A percentile compares a stretch with the other conserved stretches of the same genome.
Evolutionary conservation across 2,113 vertebrate genomes (phyloP).

Genomic region (Tenrec ecaudatus): DNA sequence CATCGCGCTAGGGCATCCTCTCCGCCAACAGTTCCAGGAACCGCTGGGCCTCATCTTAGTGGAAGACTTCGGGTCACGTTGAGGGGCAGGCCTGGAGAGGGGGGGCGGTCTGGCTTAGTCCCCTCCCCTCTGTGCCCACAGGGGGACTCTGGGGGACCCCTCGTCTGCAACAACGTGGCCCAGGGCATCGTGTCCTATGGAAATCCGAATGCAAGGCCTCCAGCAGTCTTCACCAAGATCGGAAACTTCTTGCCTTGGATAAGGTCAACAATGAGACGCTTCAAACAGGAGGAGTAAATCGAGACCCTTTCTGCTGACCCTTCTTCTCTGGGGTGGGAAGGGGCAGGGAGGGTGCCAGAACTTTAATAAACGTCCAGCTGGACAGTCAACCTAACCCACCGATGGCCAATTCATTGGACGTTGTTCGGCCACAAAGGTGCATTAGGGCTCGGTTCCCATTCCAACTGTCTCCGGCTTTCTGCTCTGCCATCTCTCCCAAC

Average conservation of each 20-base stretch:
- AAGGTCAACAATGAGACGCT: constrained; percentile 56
- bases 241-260: constrained; percentile 61
- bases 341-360: background rate
- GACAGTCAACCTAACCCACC: background rate
- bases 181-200: constrained; percentile 77
- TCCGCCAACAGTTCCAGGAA: no score
- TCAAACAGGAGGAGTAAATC: background rate
- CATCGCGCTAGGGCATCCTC: no score
- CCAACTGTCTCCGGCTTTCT: background rate
- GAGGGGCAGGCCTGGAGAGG: background rate
- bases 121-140: background rate
- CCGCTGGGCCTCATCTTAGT: no score
- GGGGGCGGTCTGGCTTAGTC: background rate
- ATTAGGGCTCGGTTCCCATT: background rate
- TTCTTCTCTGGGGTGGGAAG: background rate
- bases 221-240: constrained; percentile 73
- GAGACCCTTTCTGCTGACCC: background rate
- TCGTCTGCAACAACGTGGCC: constrained; percentile 59
- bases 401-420: constrained; percentile 33
- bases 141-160: constrained; percentile 74
- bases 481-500: background rate
- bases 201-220: rapidly evolving
- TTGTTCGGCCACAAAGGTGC: background rate
- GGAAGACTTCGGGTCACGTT: background rate
- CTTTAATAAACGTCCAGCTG: background rate